Conservation (phyloP, 1,140 invertebrate species). For the Drosophila kepulauana region DNA sequence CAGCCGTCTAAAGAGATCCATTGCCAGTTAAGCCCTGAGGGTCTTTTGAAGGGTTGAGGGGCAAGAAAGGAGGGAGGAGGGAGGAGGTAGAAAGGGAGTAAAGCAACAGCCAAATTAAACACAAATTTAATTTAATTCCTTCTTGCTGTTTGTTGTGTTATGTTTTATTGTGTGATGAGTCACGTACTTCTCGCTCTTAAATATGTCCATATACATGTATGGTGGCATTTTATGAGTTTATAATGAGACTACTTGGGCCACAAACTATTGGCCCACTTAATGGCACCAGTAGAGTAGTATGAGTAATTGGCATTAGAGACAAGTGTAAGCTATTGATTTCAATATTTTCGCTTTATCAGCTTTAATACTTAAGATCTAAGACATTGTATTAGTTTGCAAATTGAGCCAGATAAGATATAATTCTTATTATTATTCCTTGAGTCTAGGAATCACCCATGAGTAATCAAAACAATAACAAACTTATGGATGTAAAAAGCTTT, state of each 20-base stretch:
- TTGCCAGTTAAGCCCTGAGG: slow-evolving; percentile 31
- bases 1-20: slow-evolving; percentile 8
- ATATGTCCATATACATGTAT: too few relatives aligned
- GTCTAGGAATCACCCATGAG: slow-evolving; percentile 4
- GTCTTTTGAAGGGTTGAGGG: background rate
- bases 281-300: background rate
- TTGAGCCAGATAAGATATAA: slow-evolving; percentile 2
- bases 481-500: too few relatives aligned
- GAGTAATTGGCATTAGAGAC: background rate
- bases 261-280: slow-evolving; percentile 10
- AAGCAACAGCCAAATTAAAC: slow-evolving; percentile 41
- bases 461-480: slow-evolving; percentile 1
- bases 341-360: background rate
- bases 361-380: background rate
- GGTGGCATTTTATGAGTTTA: background rate
- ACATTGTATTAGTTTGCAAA: background rate
- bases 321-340: background rate
- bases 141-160: background rate
- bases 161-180: slow-evolving; percentile 15
- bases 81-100: background rate
- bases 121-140: slow-evolving; percentile 28
- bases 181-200: background rate
- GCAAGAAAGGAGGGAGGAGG: background rate
- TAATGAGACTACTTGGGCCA: background rate
- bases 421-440: background rate